These are phyloP conservation scores for Columbina picui DNA, from an alignment of 2,113 vertebrate species.

Conservation along the genomic window DNA sequence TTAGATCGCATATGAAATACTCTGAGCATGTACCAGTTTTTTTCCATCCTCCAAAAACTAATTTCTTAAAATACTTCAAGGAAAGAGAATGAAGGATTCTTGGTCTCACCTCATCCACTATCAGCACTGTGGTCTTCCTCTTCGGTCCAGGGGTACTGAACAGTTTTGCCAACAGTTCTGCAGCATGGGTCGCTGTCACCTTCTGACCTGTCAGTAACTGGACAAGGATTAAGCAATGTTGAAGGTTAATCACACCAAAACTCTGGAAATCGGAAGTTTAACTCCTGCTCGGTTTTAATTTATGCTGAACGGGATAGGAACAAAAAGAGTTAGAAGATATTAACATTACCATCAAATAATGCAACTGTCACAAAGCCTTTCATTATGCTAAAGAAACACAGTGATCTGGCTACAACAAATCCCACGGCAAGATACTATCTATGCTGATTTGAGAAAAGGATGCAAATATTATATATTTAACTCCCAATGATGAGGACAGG, in stretches of 20 bases:
- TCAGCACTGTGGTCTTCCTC: constrained; percentile 86
- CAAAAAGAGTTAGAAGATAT: not conserved
- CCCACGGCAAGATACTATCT: not conserved
- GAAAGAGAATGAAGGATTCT: not conserved
- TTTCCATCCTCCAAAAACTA: not conserved
- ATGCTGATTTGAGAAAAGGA: not conserved
- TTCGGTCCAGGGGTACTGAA: constrained; percentile 82
- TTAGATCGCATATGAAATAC: not conserved
- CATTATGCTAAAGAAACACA: not conserved
- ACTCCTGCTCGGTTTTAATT: not conserved
- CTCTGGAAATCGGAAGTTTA: not conserved
- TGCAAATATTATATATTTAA: not conserved
- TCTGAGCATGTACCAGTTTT: not conserved
- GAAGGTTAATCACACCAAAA: not conserved
- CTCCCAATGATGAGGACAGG: rapidly evolving
- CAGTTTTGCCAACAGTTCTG: constrained; percentile 85
- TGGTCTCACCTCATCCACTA: constrained; percentile 91
- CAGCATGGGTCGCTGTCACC: constrained; percentile 89
- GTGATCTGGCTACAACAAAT: not conserved
- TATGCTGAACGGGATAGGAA: not conserved
- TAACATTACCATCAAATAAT: not conserved
- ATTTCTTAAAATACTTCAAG: not conserved
- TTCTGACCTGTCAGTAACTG: constrained; percentile 93
- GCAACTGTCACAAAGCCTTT: not conserved
- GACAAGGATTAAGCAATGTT: not conserved